Base-by-base conservation (phyloP, 2,113 vertebrate genomes). In the Myocastor coypus region DNA sequence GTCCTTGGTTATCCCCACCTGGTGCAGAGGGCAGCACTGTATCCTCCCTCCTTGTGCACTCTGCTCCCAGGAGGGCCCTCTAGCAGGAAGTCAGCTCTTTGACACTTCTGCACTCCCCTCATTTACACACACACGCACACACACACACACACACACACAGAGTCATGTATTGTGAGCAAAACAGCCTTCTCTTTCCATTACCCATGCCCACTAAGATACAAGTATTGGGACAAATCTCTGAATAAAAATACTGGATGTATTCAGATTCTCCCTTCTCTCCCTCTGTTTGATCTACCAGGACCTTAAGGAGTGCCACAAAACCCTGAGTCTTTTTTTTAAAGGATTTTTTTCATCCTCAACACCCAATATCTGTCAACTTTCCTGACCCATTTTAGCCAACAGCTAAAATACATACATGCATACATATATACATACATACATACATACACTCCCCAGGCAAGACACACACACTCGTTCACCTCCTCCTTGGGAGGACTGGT, bases 331-430 rank as follows among this genome's bases (percentile, higher is more conserved):
- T 46, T 55, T 61, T 85, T 92, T 61, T 28, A 84, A 82, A 46
- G 37, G n/a, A 26, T 84, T 87, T 81, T 85, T 95, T 95, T 91
- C 17, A 69, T 59, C 82, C 57, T 93, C 37, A 73, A 84, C 19
- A 40, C 0, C 19, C 57, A 83, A 57, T 3, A 0, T 57, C 59
- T 89, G 46, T 88, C 93, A 24, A 14, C 37, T 90, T 69, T 80
- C n/a, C 52, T 71, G 34, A 82, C 34, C 17, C 7, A 14, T 46
- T 26, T 20, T 3, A 94, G 46, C 10, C 40, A 81, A 89, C 42
- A 22, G 7, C 42, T 78, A 59, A 91, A 57, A 85, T 57, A 34
- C 84, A 86, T 52, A 73, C 59, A 86, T 59, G 8, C 46, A 46
- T 46, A 46, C 46, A 46, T 46, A 46, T 8, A 46, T 59, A 46